Base-by-base conservation (phyloP, 2,888 invertebrate genomes). In the Leuctra nigra region DNA sequence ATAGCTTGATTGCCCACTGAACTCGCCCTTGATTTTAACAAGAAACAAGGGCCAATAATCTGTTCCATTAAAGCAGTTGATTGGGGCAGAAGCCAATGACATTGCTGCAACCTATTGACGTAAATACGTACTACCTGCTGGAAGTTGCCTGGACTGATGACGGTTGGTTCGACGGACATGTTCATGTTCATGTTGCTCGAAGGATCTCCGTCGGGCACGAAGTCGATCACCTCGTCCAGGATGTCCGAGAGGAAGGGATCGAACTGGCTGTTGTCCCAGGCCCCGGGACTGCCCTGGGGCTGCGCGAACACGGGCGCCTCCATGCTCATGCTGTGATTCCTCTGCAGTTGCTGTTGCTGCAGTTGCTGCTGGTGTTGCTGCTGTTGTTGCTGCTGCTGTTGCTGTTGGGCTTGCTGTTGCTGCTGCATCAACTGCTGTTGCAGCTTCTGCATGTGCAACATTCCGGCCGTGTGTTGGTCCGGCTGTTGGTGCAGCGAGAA, bases 201-300 rank as follows among this genome's bases (percentile, higher is more conserved):
- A 4, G 70, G 70, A 60, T 77, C 77, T 41, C 77, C 75, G 64
- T 87, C 87, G 59, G 86, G 83, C 70, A 85, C 84, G 67, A 85
- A 82, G 62, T 91, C 90, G 68, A 91, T 87, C 59, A 91, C 86
- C 70, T 87, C 85, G 74, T 94, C 91, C 63, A 94, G 73, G 64
- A 94, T 83, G 66, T 88, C 87, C 2, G 91, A 90, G 53, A 94
- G 76, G 60, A 86, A 78, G 53, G 84, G 82, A 73, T 90, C 89
- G 55, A 78, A 75, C 72, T 63, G 69, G 66, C 71, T 73, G 65
- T 67, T 74, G 65, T 69, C 76, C 77, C 79, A 72, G 39, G 67
- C 67, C 64, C 61, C 64, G 63, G 48, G 54, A 65, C 39, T 57
- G 66, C 48, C 39, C 63, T 59, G 39, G 18, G 36, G 24, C 13